Evolutionary conservation across 1,140 invertebrate species (phyloP), one percentile per base, ranked within the genome.

Genomic region (Bombus difficillimus): DNA sequence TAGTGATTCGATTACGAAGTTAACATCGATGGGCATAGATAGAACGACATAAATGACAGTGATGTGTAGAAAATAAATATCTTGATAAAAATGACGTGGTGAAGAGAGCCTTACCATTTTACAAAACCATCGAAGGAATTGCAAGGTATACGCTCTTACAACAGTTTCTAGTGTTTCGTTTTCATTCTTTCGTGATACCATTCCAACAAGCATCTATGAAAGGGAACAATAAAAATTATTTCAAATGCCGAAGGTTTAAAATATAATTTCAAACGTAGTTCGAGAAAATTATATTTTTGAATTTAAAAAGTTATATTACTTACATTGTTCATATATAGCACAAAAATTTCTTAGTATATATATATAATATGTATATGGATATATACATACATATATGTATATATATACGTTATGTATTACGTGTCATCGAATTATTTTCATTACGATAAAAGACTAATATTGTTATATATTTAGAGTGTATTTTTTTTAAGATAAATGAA

Each of bases 81-180:
- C 80, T 75, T 81, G 86, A 86, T 80, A 88, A 92, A 93, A 93
- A 93, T 93, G 92, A 93, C 92, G 91, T 92, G 88, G 91, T 93
- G 90, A 93, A 88, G 89, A 87, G 77, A 86, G 53, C 72, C 62
- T 87, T 86, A 84, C 82, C 89, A 32, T 84, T 88, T 89, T 81
- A 90, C 64, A 83, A 86, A 78, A 90, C 76, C 81, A 69, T 90
- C 79, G 41, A 78, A 68, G 82, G 57, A 86, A 72, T 86, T 84
- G 80, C 85, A 90, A 91, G 89, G 90, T 91, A 89, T 68, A 84
- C 64, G 34, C 37, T 71, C 39, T 89, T 79, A 43, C 18, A 62
- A 43, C 22, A 43, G 6, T 47, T 25, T 34, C 12, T 72, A 43
- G 28, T 37, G 3, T 8, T 77, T 25, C 59, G 28, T 34, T 53